Evolutionary conservation across 2,797 vertebrate species (phyloP), one percentile per base, ranked within the genome.

Genomic region (Picus viridis): DNA sequence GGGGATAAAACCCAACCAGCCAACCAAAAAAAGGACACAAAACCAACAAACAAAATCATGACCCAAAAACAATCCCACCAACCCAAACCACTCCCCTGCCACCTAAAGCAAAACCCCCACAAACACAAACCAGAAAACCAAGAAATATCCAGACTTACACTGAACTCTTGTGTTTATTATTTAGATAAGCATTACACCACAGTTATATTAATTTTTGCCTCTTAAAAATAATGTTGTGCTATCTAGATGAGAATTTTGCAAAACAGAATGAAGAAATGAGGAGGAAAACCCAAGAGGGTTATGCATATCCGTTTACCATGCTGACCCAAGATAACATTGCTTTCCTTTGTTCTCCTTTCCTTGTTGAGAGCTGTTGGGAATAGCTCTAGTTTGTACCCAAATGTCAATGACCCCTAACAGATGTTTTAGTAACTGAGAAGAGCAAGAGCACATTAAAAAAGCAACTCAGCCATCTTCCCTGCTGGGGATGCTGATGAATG

Each of bases 21-120:
- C 22, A 12, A 2, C 1, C 0, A 13, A 6, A n/a, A 8, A 2
- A 51, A 67, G 7, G 15, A 7, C 41, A 4, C 4, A 23, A 16
- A 45, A 19, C 3, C 2, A 2, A 30, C 51, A 26, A 10, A 9
- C 5, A 19, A 34, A 36, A 26, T 16, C 10, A 20, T 12, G 22
- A 32, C 57, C 54, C 54, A 4, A 64, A 64, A 43, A 29, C 27
- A 30, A 64, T 23, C 19, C 47, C 19, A 49, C 62, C 62, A 43
- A 41, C 27, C 34, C 39, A 39, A 62, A 30, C 0, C 3, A 43
- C 29, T 11, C 49, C 23, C 49, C 22, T 7, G 39, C 39, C 39
- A 39, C 39, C 49, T 23, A 12, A 49, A 24, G 12, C 10, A 49
- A 15, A 2, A 47, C 17, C 30, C 11, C 49, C 23, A 49, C 22